Percentiles rank a stretch among this genome's conserved stretches.
Conservation (phyloP, 2,888 invertebrate genomes). For the Trachelus stipa region DNA sequence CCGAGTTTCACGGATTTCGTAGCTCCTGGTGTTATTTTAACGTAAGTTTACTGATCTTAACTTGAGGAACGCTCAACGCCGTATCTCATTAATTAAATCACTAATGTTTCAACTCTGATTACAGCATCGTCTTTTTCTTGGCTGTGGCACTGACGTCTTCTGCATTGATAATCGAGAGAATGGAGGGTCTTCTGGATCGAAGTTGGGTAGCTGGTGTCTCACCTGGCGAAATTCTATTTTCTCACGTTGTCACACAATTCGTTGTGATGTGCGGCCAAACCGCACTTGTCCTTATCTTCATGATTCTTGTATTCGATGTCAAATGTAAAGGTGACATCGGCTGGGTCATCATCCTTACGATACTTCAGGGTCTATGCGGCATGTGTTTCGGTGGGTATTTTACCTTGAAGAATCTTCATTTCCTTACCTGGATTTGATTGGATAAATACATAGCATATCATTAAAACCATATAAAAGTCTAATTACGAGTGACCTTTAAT, state of each 20-base stretch:
- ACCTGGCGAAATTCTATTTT: slow-evolving; percentile 91
- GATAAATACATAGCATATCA: too few relatives aligned
- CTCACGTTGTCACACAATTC: slow-evolving; percentile 94
- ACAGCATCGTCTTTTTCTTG: slow-evolving; percentile 94
- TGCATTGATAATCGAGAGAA: slow-evolving; percentile 89
- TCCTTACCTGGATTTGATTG: too few relatives aligned
- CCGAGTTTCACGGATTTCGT: slow-evolving; percentile 97
- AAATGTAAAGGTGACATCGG: slow-evolving; percentile 89
- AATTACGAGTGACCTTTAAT: too few relatives aligned
- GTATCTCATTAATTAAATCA: too few relatives aligned
- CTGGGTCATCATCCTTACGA: slow-evolving; percentile 85
- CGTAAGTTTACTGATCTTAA: slow-evolving; percentile 72
- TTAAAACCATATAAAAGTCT: too few relatives aligned
- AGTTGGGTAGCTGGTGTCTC: slow-evolving; percentile 95
- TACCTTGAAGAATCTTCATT: too few relatives aligned
- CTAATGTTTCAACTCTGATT: slow-evolving; percentile 34
- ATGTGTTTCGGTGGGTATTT: slow-evolving; percentile 87
- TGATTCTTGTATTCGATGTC: slow-evolving; percentile 90
- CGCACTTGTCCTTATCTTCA: slow-evolving; percentile 88
- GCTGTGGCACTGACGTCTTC: slow-evolving; percentile 95
- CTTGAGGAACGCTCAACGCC: background rate
- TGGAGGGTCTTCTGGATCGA: slow-evolving; percentile 91
- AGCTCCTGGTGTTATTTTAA: slow-evolving; percentile 93
- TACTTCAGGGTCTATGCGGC: slow-evolving; percentile 92
- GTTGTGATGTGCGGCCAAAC: slow-evolving; percentile 96